phyloP scores from a whole-genome alignment of 1,140 invertebrate species.

The Dreissena polymorpha region DNA sequence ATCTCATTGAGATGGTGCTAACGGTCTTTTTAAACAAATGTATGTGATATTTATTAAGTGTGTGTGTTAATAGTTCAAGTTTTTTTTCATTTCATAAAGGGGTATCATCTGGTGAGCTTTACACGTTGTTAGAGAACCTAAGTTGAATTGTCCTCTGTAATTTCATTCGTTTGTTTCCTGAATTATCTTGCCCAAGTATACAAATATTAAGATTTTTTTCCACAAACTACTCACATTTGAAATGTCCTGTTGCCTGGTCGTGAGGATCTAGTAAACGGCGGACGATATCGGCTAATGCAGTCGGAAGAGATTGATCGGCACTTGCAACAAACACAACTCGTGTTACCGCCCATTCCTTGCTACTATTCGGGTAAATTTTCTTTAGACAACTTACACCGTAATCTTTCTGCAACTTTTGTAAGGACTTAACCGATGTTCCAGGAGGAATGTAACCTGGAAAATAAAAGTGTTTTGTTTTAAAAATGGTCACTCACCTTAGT shows the following conservation, averaged over 20 bases:
- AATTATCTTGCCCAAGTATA: not conserved
- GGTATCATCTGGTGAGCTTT: no score
- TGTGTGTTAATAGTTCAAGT: no score
- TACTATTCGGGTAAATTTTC: not conserved
- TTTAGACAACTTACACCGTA: not conserved
- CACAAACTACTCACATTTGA: constrained; percentile 6
- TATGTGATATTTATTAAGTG: no score
- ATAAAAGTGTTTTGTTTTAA: no score
- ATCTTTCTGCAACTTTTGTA: constrained; percentile 8
- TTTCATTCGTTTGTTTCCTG: not conserved
- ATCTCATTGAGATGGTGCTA: not conserved
- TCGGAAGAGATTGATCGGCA: not conserved
- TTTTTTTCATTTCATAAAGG: no score
- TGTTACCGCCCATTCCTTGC: not conserved
- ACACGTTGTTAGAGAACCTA: no score
- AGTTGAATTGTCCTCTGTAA: no score
- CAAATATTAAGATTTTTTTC: not conserved
- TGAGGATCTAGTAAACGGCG: not conserved
- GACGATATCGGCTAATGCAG: not conserved
- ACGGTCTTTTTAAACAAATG: no score
- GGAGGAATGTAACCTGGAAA: constrained; percentile 23
- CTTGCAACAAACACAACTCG: constrained; percentile 28
- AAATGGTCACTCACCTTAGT: no score
- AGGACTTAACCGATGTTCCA: not conserved
- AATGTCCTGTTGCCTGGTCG: not conserved